Conservation (phyloP, 2,113 vertebrate species). For the Strigops habroptila region DNA sequence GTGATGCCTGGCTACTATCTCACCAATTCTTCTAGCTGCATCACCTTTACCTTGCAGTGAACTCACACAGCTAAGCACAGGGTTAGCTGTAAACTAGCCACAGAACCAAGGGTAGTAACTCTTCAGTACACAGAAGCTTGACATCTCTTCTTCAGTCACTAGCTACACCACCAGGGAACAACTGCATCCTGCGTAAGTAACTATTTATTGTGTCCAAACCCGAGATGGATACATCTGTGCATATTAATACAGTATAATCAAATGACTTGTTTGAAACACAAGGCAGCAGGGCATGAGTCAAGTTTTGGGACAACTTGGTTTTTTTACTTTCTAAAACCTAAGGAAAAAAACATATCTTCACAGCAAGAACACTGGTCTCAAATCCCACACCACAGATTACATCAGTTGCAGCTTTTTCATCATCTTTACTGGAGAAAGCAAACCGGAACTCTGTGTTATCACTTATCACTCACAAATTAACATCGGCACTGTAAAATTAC, state of each 20-base stretch:
- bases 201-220: slow-evolving; percentile 18
- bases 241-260: background rate
- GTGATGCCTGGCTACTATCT: background rate
- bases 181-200: background rate
- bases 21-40: background rate
- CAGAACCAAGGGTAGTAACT: background rate
- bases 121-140: background rate
- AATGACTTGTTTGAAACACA: background rate
- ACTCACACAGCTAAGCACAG: background rate
- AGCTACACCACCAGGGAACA: background rate
- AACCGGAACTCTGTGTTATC: background rate
- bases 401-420: background rate
- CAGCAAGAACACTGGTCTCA: background rate
- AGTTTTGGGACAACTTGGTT: background rate
- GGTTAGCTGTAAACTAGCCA: background rate
- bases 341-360: background rate
- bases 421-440: background rate
- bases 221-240: background rate
- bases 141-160: background rate
- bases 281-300: background rate
- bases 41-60: background rate
- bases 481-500: background rate
- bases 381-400: background rate
- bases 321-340: background rate
- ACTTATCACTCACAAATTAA: background rate